Evolutionary conservation across 2,888 invertebrate genomes (phyloP), one percentile per base, ranked within the genome.

Genomic region (Plagodis dolabraria): DNA sequence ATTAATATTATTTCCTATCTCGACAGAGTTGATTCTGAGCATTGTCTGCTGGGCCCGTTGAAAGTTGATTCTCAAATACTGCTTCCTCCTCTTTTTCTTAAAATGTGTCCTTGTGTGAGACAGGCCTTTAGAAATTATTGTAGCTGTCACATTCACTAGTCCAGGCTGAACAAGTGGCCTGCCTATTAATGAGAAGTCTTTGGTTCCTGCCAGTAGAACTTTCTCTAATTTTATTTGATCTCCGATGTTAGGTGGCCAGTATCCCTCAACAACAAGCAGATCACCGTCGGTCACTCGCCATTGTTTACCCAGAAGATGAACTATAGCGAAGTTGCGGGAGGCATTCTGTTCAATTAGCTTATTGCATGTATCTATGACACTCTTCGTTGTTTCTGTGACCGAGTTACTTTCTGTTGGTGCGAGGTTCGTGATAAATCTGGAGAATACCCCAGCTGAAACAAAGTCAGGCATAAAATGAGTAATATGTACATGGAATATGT

Each of bases 231-330:
- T 95, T 53, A 98, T 94, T 85, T 95, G 88, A 77, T 98, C 98
- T 0, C 97, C 97, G 56, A 95, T 93, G 53, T 94, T 95, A 2
- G 97, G 97, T 36, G 96, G 96, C 97, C 97, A 97, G 76, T 95
- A 95, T 0, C 97, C 97, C 85, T 97, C 96, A 0, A 98, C 90
- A 0, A 97, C 93, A 35, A 98, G 93, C 5, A 98, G 89, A 86
- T 98, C 98, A n/a, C 96, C 97, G 59, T 95, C 93, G 0, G 97
- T 97, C 0, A 98, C 93, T 86, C 97, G 96, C 86, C 96, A 97
- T 77, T 98, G 98, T 84, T 96, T 97, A 9, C 97, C 97, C 62
- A 95, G 93, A 12, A 98, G 72, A 72, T 97, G 96, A 0, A 98
- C 94, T 0, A 98, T 94, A 0, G 98, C 98, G 86, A 98, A 98